A percentile compares a stretch with the other conserved stretches of the same genome.
Conservation (phyloP, 2,113 vertebrate genomes). For the Alouatta palliata region DNA sequence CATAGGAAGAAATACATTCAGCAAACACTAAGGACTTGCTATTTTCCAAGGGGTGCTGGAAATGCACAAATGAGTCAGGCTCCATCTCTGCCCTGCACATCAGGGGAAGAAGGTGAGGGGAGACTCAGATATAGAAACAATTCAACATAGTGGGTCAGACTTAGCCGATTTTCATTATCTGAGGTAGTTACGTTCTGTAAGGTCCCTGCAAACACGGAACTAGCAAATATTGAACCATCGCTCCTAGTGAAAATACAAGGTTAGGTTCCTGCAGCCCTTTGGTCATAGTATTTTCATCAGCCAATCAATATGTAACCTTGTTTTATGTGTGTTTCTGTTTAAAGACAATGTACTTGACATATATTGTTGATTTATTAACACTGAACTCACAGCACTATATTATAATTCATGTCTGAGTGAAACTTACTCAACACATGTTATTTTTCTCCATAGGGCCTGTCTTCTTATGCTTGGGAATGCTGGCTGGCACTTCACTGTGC, state of each 20-base stretch:
- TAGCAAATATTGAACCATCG: neutral
- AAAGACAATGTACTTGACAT: neutral
- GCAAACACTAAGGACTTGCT: neutral
- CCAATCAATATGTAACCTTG: neutral
- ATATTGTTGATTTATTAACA: neutral
- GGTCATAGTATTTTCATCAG: neutral
- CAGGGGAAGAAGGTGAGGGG: accelerated
- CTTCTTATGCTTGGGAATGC: neutral
- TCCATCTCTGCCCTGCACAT: no score
- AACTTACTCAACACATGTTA: neutral
- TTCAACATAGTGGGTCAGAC: neutral
- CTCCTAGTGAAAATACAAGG: neutral
- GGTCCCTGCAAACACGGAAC: neutral
- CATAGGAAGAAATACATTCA: neutral
- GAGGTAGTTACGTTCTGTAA: neutral
- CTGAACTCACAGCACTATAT: neutral
- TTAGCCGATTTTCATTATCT: neutral
- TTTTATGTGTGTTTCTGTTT: neutral
- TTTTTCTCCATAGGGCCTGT: neutral
- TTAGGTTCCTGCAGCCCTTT: neutral
- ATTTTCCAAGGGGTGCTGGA: neutral
- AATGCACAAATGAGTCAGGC: neutral
- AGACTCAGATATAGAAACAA: neutral
- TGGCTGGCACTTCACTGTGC: neutral
- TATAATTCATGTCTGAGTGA: neutral